A percentile compares a stretch with the other conserved stretches of the same genome.
Evolutionary conservation across 2,888 invertebrate genomes (phyloP).

Genomic region (Ectropis crepuscularia): DNA sequence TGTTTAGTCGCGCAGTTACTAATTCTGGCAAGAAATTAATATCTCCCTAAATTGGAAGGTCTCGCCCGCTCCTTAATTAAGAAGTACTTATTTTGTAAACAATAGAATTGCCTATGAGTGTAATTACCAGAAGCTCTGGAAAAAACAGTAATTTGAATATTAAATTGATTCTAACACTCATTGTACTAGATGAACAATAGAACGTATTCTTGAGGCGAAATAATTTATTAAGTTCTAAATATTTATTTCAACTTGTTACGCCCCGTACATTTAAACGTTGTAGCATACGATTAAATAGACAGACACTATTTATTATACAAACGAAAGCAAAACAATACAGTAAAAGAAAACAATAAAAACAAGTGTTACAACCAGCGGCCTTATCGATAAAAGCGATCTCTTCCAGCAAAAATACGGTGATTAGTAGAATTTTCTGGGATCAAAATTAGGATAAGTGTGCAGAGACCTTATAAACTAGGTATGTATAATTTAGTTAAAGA

Average conservation of each 20-base stretch:
- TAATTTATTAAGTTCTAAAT: not conserved
- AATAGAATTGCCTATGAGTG: conserved; percentile 7
- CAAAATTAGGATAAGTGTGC: too few species aligned
- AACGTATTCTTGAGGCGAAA: not conserved
- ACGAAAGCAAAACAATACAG: too few species aligned
- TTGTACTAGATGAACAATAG: not conserved
- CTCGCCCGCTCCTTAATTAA: conserved; percentile 17
- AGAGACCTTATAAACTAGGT: too few species aligned
- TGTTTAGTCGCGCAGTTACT: not conserved
- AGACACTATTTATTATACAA: too few species aligned
- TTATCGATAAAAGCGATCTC: too few species aligned
- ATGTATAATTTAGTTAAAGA: too few species aligned
- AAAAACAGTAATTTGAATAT: conserved; percentile 5
- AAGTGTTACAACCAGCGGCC: too few species aligned
- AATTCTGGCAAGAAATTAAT: not conserved
- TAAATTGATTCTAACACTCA: conserved; percentile 2
- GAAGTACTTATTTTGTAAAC: conserved; percentile 11
- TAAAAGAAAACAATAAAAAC: too few species aligned
- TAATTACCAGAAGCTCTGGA: conserved; percentile 7
- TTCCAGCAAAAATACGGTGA: too few species aligned
- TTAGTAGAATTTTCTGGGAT: too few species aligned
- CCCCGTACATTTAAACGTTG: not conserved
- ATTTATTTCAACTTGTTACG: not conserved
- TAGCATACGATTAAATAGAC: too few species aligned
- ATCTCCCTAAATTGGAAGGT: not conserved